Evolutionary conservation across 2,888 invertebrate species (phyloP), one percentile per base, ranked within the genome.

Genomic region (Steinernema hermaphroditum): DNA sequence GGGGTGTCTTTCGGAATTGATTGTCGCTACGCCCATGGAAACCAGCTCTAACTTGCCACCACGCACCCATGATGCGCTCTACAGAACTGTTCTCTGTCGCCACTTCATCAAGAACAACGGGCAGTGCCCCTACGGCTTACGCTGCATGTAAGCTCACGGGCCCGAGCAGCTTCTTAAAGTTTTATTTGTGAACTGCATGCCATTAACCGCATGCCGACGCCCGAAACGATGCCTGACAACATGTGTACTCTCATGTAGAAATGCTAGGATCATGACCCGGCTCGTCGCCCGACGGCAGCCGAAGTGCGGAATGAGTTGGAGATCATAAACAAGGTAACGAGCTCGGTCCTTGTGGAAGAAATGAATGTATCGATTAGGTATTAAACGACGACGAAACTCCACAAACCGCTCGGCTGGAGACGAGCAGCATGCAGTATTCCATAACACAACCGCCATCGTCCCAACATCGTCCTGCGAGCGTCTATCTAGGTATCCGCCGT

Each of bases 131-230:
- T 37, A 37, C 37, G 37, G 37, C 12, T 4, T 8, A 4, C 37
- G 37, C 37, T 37, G 37, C 37, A 8, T 37, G 37, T 37, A 8
- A 4, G 37, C 37, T 12, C 37, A 37, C 12, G 37, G 37, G 12
- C 37, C 37, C 12, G 37, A 37, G 12, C 4, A 37, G 4, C 37
- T 37, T 37, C 37, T 4, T 37, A 37, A 37, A 12, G 37, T 37
- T 8, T n/a, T n/a, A n/a, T n/a, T n/a, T n/a, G n/a, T n/a, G n/a
- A n/a, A n/a, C n/a, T n/a, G n/a, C n/a, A n/a, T n/a, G 74, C 54
- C 19, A 82, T 82, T 22, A 82, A 80, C 71, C 76, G 83, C 29
- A 74, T 83, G 79, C 75, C 74, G 24, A 76, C 80, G 2, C 80
- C 78, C 16, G 70, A 75, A 8, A 24, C 71, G 27, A 83, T 82